phyloP scores from a whole-genome alignment of 2,888 invertebrate species.

The Nudaria mundana region DNA sequence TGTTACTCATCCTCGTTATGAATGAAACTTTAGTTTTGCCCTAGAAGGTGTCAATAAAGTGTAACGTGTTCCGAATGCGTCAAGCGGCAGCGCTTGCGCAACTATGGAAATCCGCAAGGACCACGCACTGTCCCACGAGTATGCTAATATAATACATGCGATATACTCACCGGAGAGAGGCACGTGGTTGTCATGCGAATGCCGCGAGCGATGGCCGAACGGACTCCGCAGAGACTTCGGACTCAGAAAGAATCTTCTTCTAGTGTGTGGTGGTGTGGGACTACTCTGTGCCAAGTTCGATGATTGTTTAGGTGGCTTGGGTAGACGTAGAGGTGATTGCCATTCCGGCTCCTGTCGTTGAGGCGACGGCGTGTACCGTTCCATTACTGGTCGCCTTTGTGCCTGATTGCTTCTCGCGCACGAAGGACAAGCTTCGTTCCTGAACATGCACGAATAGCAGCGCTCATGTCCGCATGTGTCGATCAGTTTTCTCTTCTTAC shows the following conservation, averaged over 20 bases:
- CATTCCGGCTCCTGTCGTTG: slow-evolving; percentile 67
- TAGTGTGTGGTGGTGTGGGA: slow-evolving; percentile 89
- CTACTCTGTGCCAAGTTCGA: slow-evolving; percentile 85
- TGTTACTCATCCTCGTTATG: slow-evolving; percentile 37
- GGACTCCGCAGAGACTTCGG: slow-evolving; percentile 90
- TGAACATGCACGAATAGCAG: slow-evolving; percentile 97
- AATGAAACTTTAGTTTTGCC: slow-evolving; percentile 56
- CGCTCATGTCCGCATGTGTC: slow-evolving; percentile 98
- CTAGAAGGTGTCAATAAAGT: slow-evolving; percentile 59
- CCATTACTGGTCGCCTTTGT: slow-evolving; percentile 63
- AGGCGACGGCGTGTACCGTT: slow-evolving; percentile 70
- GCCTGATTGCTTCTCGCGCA: slow-evolving; percentile 81
- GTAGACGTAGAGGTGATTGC: slow-evolving; percentile 80
- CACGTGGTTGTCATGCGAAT: slow-evolving; percentile 83
- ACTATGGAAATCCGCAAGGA: slow-evolving; percentile 52
- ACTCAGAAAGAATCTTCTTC: slow-evolving; percentile 91
- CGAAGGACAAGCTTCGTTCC: slow-evolving; percentile 94
- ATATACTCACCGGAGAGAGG: slow-evolving; percentile 85
- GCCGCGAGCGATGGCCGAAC: slow-evolving; percentile 81
- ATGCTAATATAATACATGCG: slow-evolving; percentile 31
- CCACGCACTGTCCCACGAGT: slow-evolving; percentile 38
- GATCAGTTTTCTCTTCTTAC: slow-evolving; percentile 96
- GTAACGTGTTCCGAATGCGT: slow-evolving; percentile 44
- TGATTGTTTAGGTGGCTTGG: slow-evolving; percentile 81
- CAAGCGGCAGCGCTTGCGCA: slow-evolving; percentile 43